Base-by-base conservation (phyloP, 2,888 invertebrate species). In the Chorisops tibialis region DNA sequence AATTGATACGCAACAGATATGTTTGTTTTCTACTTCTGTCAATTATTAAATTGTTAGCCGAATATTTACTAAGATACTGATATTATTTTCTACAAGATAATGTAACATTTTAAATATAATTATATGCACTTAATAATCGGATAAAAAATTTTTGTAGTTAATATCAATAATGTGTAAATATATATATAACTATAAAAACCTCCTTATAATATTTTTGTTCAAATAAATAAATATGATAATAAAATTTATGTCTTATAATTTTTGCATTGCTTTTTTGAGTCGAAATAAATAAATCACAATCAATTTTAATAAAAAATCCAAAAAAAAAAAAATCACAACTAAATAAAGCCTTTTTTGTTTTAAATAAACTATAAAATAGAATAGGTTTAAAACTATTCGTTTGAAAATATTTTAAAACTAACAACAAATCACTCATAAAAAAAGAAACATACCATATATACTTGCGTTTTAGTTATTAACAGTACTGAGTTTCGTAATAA, bases 301-400 rank as follows among this genome's bases (percentile, higher is more conserved):
- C n/a, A 54, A n/a, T 18, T 54, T 41, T 12, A 39, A 41, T 21
- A 39, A 54, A 54, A 24, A 30, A 30, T 21, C 52, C 5, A 54
- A 54, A 54, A 39, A 18, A 54, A 54, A 54, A 54, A 39, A 18
- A 54, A 54, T 54, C 52, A 54, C 52, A 54, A 54, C 52, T 21
- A 39, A 52, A 38, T 30, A 30, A 30, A 30, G 30, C 30, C 5
- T 30, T 30, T n/a, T 30, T 24, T 30, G 2, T 30, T 2, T 39
- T 38, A 14, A 24, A 48, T 48, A 35, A 30, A 30, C 37, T 21
- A 47, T n/a, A n/a, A n/a, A n/a, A n/a, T n/a, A n/a, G n/a, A 47
- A 47, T 47, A 47, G 22, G n/a, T 21, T 47, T 22, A 22, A 19
- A 22, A 45, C 14, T 11, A 47, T 45, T 45, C 6, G 14, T 47